Evolutionary conservation across 23 tunicate species (phyloP), one percentile per base, ranked within the genome.

Genomic region (Styela clava): DNA sequence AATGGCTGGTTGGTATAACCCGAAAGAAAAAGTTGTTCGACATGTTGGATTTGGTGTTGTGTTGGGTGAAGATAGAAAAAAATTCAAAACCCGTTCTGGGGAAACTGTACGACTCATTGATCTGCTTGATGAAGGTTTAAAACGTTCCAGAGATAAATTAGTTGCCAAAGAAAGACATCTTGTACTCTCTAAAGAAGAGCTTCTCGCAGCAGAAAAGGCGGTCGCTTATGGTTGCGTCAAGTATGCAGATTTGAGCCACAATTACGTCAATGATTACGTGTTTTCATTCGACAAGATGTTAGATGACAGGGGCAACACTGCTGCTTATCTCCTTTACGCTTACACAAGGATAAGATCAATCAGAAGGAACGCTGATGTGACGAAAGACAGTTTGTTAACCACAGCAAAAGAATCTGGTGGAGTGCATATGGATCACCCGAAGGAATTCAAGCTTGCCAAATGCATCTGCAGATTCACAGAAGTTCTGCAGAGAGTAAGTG

Each of bases 171-270:
- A 88, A 78, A 82, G 99, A 31, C 86, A 89, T 23, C 79, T 87
- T 35, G 95, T 85, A 32, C 69, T 94, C 69, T 73, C 84, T 19
- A 30, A 72, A 32, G 87, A 94, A 23, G 99, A 94, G 61, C 63
- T 94, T 33, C 61, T 79, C 52, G 91, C 89, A 22, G 99, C 95
- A 20, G 72, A 91, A 80, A 86, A 82, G 52, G 85, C 99, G 12
- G 99, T 94, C 16, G 95, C 99, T 2, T 94, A 94, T 79, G 99
- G 99, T 3, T 94, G 99, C 73, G 78, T 94, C 30, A 94, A 94
- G 34, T 94, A 94, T 78, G 99, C 99, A 2, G 99, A 94, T 79
- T 85, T 94, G 3, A 76, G 82, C 21, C 94, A 89, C 79, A 94
- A 79, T 35, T 31, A 88, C 25, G 84, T 82, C 74, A 89, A 94